Evolutionary conservation across 2,797 vertebrate genomes (phyloP).

Genomic region (Menidia menidia): DNA sequence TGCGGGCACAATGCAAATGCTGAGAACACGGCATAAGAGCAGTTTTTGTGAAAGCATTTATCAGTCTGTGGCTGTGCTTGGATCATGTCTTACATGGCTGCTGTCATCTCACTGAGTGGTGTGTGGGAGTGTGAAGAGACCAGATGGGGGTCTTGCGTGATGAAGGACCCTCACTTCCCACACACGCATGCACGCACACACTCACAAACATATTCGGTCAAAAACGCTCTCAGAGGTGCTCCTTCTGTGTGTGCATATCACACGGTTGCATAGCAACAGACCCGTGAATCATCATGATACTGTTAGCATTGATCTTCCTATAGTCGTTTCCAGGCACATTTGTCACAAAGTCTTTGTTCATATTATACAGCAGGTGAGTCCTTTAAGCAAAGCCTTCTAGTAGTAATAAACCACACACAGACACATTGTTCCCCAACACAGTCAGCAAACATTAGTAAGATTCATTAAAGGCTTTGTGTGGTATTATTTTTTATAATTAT

Average conservation of each 20-base stretch:
- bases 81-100: slow-evolving; percentile 50
- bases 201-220: slow-evolving; percentile 23
- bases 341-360: slow-evolving; percentile 37
- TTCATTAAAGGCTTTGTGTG: slow-evolving; percentile 9
- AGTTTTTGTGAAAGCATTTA: slow-evolving; percentile 9
- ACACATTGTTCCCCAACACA: slow-evolving; percentile 19
- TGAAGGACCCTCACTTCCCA: slow-evolving; percentile 69
- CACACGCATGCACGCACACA: slow-evolving; percentile 25
- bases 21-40: too few relatives aligned
- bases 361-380: slow-evolving; percentile 7
- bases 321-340: slow-evolving; percentile 35
- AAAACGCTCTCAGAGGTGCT: slow-evolving; percentile 34
- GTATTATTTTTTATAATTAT: slow-evolving; percentile 14
- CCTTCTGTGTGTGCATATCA: slow-evolving; percentile 40
- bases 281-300: slow-evolving; percentile 35
- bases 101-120: slow-evolving; percentile 67
- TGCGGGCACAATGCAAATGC: too few relatives aligned
- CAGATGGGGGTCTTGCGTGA: slow-evolving; percentile 70
- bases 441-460: slow-evolving; percentile 1
- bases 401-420: neutral
- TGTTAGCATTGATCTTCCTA: slow-evolving; percentile 57
- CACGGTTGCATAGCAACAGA: slow-evolving; percentile 68
- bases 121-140: slow-evolving; percentile 69
- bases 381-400: slow-evolving; percentile 12
- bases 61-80: slow-evolving; percentile 19